Evolutionary conservation across 2,888 invertebrate species (phyloP), one percentile per base, ranked within the genome.

Genomic region (Plagodis pulveraria): DNA sequence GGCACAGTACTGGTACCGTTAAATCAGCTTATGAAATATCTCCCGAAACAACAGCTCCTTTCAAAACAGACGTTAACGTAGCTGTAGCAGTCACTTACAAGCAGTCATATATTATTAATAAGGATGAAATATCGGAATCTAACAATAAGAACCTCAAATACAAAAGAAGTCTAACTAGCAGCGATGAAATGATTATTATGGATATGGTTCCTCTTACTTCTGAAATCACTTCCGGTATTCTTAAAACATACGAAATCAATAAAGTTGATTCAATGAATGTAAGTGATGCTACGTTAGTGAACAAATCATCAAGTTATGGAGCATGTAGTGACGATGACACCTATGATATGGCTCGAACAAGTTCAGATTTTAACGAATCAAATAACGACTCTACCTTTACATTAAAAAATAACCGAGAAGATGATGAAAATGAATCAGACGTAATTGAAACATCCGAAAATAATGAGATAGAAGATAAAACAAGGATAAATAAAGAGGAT

Each of bases 51-150:
- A 40, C 40, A 6, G 40, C 35, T 11, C 71, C 76, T 5, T 84
- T 72, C 53, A 81, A 81, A 67, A 71, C 69, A 42, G 78, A 84
- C 45, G 46, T 81, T 4, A 86, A 81, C 57, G 73, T 84, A 5
- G 76, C 83, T 40, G 65, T 85, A 44, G 83, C 84, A n/a, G 74
- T 83, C 35, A 67, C 82, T 33, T 74, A 72, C 49, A 76, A 77
- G 35, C 55, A 64, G 42, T 54, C 67, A 44, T 66, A 66, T 43
- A 54, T 32, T 6, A 48, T 56, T 9, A 63, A 54, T 40, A 65
- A 60, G n/a, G 63, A 63, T 40, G 58, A 67, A 40, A 49, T 43
- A 33, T 10, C 35, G 12, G 44, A 51, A 6, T 45, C 60, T 22
- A 70, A 60, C 33, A 58, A 48, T 47, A 68, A 77, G 10, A 65